phyloP scores from a whole-genome alignment of 2,113 vertebrate genomes.

The Perognathus longimembris region DNA sequence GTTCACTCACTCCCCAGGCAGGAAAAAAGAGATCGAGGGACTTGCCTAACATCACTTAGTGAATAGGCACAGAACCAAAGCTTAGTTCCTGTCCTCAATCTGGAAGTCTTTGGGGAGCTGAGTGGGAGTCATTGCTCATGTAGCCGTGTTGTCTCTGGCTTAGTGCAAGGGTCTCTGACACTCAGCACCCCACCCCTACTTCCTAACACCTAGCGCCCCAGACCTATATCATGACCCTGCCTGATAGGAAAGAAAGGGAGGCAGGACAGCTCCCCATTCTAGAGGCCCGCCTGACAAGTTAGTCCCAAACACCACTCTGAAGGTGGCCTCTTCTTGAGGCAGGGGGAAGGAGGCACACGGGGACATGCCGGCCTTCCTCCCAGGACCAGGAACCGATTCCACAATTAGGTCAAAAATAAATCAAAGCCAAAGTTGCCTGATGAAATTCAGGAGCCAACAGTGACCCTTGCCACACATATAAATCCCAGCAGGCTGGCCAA shows the following conservation, averaged over 20 bases:
- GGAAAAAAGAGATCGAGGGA: background rate
- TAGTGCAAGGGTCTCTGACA: background rate
- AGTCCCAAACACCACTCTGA: background rate
- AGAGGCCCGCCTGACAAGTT: background rate
- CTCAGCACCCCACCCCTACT: background rate
- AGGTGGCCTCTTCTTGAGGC: constrained; percentile 61
- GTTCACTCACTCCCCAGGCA: background rate
- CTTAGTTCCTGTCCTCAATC: background rate
- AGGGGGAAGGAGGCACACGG: constrained; percentile 31
- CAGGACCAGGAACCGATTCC: constrained; percentile 82
- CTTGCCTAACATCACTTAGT: background rate
- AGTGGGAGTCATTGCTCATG: background rate
- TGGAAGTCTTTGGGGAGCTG: background rate
- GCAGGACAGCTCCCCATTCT: background rate
- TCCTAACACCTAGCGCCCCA: background rate
- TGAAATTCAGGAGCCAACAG: constrained; percentile 87
- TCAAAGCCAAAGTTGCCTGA: constrained; percentile 83
- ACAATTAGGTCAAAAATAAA: constrained; percentile 84
- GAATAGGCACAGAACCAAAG: background rate
- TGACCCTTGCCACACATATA: constrained; percentile 85
- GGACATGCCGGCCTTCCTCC: constrained; percentile 62
- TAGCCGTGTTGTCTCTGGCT: background rate
- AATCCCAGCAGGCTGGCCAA: constrained; percentile 84
- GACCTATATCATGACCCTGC: background rate
- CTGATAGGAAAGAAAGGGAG: background rate